Conservation (phyloP, 2,797 vertebrate genomes). For the Microctenopoma lineatum region DNA sequence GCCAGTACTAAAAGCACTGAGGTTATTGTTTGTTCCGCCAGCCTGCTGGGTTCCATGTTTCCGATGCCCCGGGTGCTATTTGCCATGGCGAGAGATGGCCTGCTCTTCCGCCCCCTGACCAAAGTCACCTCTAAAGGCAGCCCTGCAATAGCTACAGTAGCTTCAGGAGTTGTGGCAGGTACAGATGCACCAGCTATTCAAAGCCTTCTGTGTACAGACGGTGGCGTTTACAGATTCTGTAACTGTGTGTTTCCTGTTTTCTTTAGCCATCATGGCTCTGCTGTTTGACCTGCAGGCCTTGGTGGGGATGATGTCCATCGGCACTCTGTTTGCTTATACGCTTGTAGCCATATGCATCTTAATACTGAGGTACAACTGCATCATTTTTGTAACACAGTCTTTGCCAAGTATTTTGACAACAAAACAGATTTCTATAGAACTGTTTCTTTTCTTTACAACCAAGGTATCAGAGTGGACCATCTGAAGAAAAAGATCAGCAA, state of each 20-base stretch:
- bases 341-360: slow-evolving; percentile 90
- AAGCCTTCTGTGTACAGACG: background rate
- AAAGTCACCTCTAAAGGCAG: slow-evolving; percentile 83
- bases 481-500: slow-evolving; percentile 54
- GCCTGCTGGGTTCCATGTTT: slow-evolving; percentile 91
- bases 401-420: background rate
- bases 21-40: slow-evolving; percentile 57
- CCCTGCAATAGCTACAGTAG: slow-evolving; percentile 86
- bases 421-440: background rate
- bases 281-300: slow-evolving; percentile 89
- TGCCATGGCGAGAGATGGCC: slow-evolving; percentile 91
- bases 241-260: slow-evolving; percentile 15
- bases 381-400: background rate
- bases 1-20: background rate
- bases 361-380: slow-evolving; percentile 84
- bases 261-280: slow-evolving; percentile 87
- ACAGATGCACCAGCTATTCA: slow-evolving; percentile 29
- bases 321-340: slow-evolving; percentile 89
- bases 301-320: slow-evolving; percentile 90
- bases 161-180: slow-evolving; percentile 89
- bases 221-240: background rate
- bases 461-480: slow-evolving; percentile 80
- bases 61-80: slow-evolving; percentile 91
- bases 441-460: slow-evolving; percentile 10
- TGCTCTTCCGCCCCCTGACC: slow-evolving; percentile 87